Evolutionary conservation across 2,797 vertebrate species (phyloP), one percentile per base, ranked within the genome.

Genomic region (Micropoecilia bifurca): DNA sequence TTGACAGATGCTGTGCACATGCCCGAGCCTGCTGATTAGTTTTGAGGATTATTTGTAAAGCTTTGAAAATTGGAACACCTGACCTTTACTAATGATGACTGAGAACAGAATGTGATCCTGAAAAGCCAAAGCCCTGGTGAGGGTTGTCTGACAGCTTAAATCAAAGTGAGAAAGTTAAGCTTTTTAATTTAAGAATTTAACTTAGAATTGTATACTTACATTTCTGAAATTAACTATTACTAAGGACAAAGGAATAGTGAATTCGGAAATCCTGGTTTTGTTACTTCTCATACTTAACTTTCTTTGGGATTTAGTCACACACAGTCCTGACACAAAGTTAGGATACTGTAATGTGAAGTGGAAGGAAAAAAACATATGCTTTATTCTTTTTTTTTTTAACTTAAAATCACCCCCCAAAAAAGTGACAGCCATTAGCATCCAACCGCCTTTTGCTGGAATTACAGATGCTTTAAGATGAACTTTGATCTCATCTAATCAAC

Each of bases 41-140:
- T 71, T 74, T 75, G n/a, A 74, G 7, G 46, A 53, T 46, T 50
- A 9, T 68, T 66, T 53, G 59, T 50, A 28, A 69, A 68, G 47
- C 46, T 74, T 68, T 68, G 61, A 45, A 50, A 45, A 18, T 14
- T 55, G 16, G n/a, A 75, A 55, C 28, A n/a, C 20, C 47, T 74
- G 47, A 55, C 73, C 59, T 80, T 74, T 69, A 39, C 25, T 66
- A 43, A 50, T 50, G 20, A 68, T 46, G 47, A 43, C 72, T 45
- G 59, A 30, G 20, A 74, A 74, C 71, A 73, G 74, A 41, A 55
- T 28, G 20, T 20, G 30, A 61, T 36, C 22, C 45, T 61, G 28
- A 47, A 25, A 50, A 66, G 22, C 7, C 36, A n/a, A 53, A 66
- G 41, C 30, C 12, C 33, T 28, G 3, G 3, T 36, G 25, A 69